A percentile compares a stretch with the other conserved stretches of the same genome.
Conservation (phyloP, 2,113 vertebrate species). For the Chiloscyllium plagiosum region DNA sequence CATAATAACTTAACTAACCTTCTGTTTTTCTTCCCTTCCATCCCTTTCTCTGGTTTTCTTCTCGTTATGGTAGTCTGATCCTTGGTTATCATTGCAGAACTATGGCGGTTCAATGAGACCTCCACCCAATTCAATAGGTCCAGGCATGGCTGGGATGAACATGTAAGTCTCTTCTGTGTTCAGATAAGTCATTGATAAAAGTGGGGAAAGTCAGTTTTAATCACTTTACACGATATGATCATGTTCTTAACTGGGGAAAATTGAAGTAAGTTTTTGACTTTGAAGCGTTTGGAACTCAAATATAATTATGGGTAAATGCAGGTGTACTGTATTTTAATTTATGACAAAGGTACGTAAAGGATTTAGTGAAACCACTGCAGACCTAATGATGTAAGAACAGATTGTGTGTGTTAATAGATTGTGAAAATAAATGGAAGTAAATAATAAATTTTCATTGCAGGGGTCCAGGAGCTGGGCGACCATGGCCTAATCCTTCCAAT, state of each 20-base stretch:
- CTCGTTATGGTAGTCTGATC: slow-evolving; percentile 60
- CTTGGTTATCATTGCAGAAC: slow-evolving; percentile 76
- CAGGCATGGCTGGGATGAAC: slow-evolving; percentile 96
- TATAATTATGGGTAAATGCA: slow-evolving; percentile 8
- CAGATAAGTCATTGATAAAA: slow-evolving; percentile 5
- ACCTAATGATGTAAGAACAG: background rate
- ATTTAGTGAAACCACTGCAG: background rate
- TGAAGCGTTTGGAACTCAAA: background rate
- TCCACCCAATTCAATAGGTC: slow-evolving; percentile 94
- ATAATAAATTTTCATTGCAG: slow-evolving; percentile 51
- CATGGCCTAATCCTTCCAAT: slow-evolving; percentile 96
- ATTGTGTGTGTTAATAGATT: background rate
- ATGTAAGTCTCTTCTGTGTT: slow-evolving; percentile 70
- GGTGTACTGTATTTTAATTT: background rate
- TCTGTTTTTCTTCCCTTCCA: slow-evolving; percentile 47
- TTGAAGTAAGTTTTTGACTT: background rate
- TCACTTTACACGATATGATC: background rate
- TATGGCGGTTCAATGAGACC: slow-evolving; percentile 97
- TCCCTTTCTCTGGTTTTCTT: slow-evolving; percentile 41
- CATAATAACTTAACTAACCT: slow-evolving; percentile 45
- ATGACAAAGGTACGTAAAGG: background rate
- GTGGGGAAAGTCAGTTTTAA: background rate
- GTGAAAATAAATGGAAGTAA: background rate
- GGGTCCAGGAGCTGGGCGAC: slow-evolving; percentile 87
- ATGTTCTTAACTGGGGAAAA: background rate